Conservation (phyloP, 1,140 invertebrate species). For the Chironomus striatipennis region DNA sequence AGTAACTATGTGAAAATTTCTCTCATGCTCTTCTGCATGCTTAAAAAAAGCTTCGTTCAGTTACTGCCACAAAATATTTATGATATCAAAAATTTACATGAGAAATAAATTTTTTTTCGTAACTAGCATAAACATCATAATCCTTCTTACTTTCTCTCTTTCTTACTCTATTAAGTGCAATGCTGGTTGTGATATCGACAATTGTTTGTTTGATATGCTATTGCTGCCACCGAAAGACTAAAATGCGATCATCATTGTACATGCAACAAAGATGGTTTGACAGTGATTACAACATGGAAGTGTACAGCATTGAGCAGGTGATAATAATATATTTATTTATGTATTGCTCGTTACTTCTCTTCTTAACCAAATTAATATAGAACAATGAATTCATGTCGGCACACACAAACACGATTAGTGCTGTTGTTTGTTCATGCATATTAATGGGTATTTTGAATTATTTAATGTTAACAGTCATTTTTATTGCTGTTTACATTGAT, state of each 20-base stretch:
- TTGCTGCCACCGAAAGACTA: slow-evolving; percentile 54
- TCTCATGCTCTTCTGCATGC: too few species aligned
- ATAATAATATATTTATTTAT: slow-evolving; percentile 29
- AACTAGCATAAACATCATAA: too few species aligned
- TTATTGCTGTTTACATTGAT: too few species aligned
- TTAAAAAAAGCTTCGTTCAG: too few species aligned
- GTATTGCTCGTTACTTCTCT: not conserved
- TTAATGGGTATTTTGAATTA: too few species aligned
- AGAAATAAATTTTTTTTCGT: too few species aligned
- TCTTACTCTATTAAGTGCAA: slow-evolving; percentile 41
- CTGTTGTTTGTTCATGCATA: not conserved
- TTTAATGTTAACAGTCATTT: not conserved
- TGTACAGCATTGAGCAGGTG: slow-evolving; percentile 55
- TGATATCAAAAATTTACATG: too few species aligned
- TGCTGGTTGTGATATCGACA: slow-evolving; percentile 53
- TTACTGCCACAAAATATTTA: too few species aligned
- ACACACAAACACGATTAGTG: slow-evolving; percentile 26
- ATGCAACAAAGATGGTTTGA: slow-evolving; percentile 50
- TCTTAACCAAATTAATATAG: not conserved
- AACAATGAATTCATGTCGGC: not conserved
- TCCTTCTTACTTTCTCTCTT: too few species aligned
- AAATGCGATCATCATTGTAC: slow-evolving; percentile 48
- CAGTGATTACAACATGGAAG: slow-evolving; percentile 51
- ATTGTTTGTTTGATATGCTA: slow-evolving; percentile 54
- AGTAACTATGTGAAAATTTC: too few species aligned